A percentile compares a stretch with the other conserved stretches of the same genome.
phyloP scores from a whole-genome alignment of 2,113 vertebrate genomes.

The Gymnogyps californianus region DNA sequence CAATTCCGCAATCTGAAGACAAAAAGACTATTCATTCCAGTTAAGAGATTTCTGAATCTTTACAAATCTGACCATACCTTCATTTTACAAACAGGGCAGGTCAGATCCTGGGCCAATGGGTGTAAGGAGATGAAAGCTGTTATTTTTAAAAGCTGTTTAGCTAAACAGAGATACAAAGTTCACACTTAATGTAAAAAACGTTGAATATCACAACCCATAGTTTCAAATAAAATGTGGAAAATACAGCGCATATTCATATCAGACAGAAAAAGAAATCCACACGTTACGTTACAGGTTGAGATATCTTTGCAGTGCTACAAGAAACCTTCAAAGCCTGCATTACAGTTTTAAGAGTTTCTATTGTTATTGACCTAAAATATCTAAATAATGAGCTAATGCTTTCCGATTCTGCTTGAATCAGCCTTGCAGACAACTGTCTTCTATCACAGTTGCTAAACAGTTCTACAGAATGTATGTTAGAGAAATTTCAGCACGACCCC shows the following conservation, averaged over 20 bases:
- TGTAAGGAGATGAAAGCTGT: too few relatives aligned
- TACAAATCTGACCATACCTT: not conserved
- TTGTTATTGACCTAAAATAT: not conserved
- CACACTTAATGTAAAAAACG: not conserved
- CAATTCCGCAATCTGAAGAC: not conserved
- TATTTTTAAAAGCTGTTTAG: not conserved
- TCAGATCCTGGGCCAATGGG: not conserved
- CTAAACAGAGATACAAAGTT: not conserved
- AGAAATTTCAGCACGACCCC: rapidly evolving
- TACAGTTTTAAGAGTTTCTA: not conserved
- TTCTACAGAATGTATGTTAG: not conserved
- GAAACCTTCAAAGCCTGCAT: not conserved
- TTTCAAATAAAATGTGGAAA: not conserved
- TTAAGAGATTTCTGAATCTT: not conserved
- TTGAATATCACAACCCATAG: not conserved
- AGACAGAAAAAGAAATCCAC: not conserved
- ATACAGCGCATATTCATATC: not conserved
- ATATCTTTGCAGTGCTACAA: not conserved
- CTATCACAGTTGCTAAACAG: too few relatives aligned
- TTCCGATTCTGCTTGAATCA: not conserved
- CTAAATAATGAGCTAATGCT: not conserved
- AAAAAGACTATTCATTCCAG: not conserved
- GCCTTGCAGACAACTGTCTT: not conserved
- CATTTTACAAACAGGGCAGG: not conserved
- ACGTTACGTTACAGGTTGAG: rapidly evolving